Conservation (phyloP, 2,888 invertebrate genomes). For the Lapara coniferarum region DNA sequence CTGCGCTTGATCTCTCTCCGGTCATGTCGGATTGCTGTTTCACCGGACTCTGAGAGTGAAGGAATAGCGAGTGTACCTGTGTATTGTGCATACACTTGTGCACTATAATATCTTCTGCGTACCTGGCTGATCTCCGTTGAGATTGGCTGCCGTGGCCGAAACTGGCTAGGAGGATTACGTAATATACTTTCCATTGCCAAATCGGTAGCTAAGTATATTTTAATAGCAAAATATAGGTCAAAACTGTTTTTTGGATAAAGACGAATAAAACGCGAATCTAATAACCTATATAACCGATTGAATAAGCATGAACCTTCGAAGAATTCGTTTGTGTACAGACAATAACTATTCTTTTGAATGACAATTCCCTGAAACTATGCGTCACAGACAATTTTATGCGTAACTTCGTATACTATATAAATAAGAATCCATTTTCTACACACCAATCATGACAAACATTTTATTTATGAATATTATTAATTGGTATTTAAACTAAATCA, state of each 20-base stretch:
- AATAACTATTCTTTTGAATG: slow-evolving; percentile 13
- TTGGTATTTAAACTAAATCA: no score
- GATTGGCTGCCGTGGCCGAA: no score
- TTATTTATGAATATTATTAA: no score
- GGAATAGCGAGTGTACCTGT: no score
- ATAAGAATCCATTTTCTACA: background rate
- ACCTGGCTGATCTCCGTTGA: no score
- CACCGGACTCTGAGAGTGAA: no score
- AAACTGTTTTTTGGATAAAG: background rate
- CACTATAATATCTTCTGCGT: no score
- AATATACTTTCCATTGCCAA: background rate
- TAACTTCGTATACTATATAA: background rate
- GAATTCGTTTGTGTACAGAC: slow-evolving; percentile 1
- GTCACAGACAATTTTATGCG: background rate
- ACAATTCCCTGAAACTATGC: slow-evolving; percentile 11
- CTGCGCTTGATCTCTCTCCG: no score
- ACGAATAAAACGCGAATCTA: background rate
- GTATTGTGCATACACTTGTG: no score
- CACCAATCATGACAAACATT: no score
- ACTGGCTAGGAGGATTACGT: no score
- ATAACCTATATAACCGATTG: slow-evolving; percentile 1
- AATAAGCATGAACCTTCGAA: background rate
- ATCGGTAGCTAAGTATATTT: background rate
- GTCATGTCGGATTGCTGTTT: no score
- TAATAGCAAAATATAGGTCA: slow-evolving; percentile 7